Base-by-base conservation (phyloP, 53 echinoderm and acorn worm species). In the Temnopleurus reevesii region DNA sequence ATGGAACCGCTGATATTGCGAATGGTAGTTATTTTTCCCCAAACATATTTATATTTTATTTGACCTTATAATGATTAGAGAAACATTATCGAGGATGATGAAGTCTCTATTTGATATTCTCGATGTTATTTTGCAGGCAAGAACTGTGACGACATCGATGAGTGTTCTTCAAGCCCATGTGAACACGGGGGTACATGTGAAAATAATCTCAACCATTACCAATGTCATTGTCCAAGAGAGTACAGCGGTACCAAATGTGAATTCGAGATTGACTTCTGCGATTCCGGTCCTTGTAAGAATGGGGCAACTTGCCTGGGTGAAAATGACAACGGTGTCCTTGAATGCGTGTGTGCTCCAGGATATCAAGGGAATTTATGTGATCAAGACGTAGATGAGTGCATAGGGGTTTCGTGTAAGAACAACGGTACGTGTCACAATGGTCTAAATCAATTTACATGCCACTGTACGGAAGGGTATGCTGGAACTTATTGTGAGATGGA, bases 41-140 rank as follows among this genome's bases (percentile, higher is more conserved):
- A 53, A 53, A 9, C 17, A 53, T 12, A 53, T n/a, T n/a, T n/a
- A n/a, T n/a, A n/a, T n/a, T n/a, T n/a, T n/a, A n/a, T n/a, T n/a
- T n/a, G n/a, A n/a, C n/a, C n/a, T n/a, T n/a, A n/a, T n/a, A n/a
- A n/a, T n/a, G n/a, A n/a, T n/a, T n/a, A n/a, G n/a, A n/a, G n/a
- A n/a, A n/a, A n/a, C n/a, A n/a, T n/a, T n/a, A n/a, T n/a, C n/a
- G n/a, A n/a, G n/a, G n/a, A n/a, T n/a, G n/a, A n/a, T n/a, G n/a
- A n/a, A n/a, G n/a, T n/a, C n/a, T n/a, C n/a, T n/a, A n/a, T n/a
- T n/a, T n/a, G n/a, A n/a, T n/a, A n/a, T n/a, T n/a, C n/a, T n/a
- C n/a, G n/a, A n/a, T n/a, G n/a, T n/a, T n/a, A 10, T 47, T 71
- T 65, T 86, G 45, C 88, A 87, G 88, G 71, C 4, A 87, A 87